Evolutionary conservation across 2,888 invertebrate species (phyloP), one percentile per base, ranked within the genome.

Genomic region (Pherbina coryleti): DNA sequence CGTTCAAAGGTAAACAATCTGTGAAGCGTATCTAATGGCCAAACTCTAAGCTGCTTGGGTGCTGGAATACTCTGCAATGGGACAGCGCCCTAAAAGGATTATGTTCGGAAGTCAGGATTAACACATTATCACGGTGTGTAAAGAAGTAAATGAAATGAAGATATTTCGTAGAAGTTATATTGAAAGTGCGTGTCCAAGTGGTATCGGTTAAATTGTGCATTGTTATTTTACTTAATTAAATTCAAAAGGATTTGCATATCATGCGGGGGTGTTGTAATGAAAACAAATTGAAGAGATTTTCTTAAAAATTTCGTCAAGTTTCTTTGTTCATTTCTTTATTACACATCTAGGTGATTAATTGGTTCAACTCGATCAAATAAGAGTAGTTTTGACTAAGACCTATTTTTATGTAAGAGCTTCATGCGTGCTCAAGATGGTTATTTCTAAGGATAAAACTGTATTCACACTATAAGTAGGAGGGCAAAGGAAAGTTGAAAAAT

Each of bases 1-100:
- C 84, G 84, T 86, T 84, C 82, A 82, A 82, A 84, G 84, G 85
- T 82, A 85, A 85, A 85, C 84, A 83, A 79, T 79, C 82, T 82
- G 76, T 80, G 75, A 81, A 82, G 85, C 86, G 83, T 81, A 76
- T 82, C 86, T 86, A 86, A 85, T 85, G 85, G 78, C 82, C 79
- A 25, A 44, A 69, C 22, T 19, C 34, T 44, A 17, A 57, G n/a
- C 19, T 67, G 51, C 19, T 37, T 19, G 19, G 62, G 14, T 8
- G 75, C 19, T 14, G 53, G 25, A 19, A 31, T 17, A 28, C 19
- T 17, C 5, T 28, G 22, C 19, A 7, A 22, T 17, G 69, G 64
- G 19, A 14, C 14, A 17, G n/a, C n/a, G n/a, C n/a, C 7, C 82
- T 82, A 83, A 84, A 83, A 85, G 85, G 85, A 85, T 85, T 86